These are phyloP conservation scores for Misgurnus mizolepis DNA, from an alignment of 2,113 vertebrate species.

Conservation along the genomic window DNA sequence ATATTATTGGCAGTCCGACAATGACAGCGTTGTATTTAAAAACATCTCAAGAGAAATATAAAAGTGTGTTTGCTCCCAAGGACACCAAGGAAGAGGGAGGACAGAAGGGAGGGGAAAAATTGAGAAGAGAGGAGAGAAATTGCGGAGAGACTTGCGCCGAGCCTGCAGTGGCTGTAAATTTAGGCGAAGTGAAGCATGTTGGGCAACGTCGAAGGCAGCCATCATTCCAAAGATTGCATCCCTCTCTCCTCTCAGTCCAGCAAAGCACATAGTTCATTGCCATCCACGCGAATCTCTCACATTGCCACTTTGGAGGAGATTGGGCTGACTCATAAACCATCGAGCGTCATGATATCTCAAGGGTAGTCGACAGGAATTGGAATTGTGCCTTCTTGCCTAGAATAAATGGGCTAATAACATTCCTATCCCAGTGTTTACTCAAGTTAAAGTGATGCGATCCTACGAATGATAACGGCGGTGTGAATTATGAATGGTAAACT, in stretches of 20 bases:
- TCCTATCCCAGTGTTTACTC: constrained; percentile 48
- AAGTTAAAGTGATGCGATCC: constrained; percentile 24
- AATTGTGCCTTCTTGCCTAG: constrained; percentile 55
- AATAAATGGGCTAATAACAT: constrained; percentile 67
- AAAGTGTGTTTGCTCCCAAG: constrained; percentile 67
- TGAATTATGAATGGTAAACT: constrained; percentile 13
- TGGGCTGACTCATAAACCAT: constrained; percentile 63
- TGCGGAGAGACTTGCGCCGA: constrained; percentile 54
- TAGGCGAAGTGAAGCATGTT: constrained; percentile 67
- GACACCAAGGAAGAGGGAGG: constrained; percentile 56
- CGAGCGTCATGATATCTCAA: constrained; percentile 59
- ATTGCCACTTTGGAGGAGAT: constrained; percentile 59
- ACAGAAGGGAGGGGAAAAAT: not conserved
- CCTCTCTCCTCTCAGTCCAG: constrained; percentile 55
- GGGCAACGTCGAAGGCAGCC: constrained; percentile 67
- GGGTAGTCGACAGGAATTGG: constrained; percentile 51
- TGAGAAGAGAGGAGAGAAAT: not conserved
- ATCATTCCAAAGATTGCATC: constrained; percentile 69
- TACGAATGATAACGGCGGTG: not conserved
- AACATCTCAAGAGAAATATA: constrained; percentile 74
- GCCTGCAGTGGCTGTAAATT: constrained; percentile 72
- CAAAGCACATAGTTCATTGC: constrained; percentile 61
- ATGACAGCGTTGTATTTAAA: constrained; percentile 64
- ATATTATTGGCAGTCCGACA: constrained; percentile 68
- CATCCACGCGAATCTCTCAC: constrained; percentile 51